Conservation (phyloP, 2,797 vertebrate species). For the Columba guinea region DNA sequence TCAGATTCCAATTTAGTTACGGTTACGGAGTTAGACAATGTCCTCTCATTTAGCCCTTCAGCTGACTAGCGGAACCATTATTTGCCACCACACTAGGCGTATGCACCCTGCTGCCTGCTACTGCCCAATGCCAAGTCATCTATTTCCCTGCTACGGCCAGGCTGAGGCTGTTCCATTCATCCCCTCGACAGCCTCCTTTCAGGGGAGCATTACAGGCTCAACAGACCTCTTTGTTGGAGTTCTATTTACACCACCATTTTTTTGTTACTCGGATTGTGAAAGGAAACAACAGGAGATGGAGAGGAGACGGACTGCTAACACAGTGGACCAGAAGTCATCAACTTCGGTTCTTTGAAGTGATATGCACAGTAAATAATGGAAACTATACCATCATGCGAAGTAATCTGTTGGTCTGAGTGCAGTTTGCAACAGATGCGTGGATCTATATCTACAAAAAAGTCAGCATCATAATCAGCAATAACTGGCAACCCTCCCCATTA, state of each 20-base stretch:
- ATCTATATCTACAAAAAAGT: conserved; percentile 30
- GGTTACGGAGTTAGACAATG: conserved; percentile 71
- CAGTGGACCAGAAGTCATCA: conserved; percentile 67
- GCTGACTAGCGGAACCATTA: conserved; percentile 69
- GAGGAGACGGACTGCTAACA: conserved; percentile 55
- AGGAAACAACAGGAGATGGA: conserved; percentile 68
- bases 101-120: conserved; percentile 71
- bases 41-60: conserved; percentile 68
- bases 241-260: conserved; percentile 73
- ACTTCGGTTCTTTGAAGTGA: conserved; percentile 53
- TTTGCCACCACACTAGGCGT: conserved; percentile 57
- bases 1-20: conserved; percentile 71
- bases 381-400: conserved; percentile 10
- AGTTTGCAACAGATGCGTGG: background rate
- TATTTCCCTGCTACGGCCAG: conserved; percentile 57
- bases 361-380: conserved; percentile 17
- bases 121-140: conserved; percentile 66
- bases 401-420: conserved; percentile 37
- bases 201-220: conserved; percentile 68
- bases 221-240: conserved; percentile 65
- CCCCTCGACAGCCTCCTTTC: conserved; percentile 69
- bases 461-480: conserved; percentile 24
- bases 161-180: conserved; percentile 66
- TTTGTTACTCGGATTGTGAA: conserved; percentile 63
- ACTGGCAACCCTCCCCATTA: background rate